Conservation (phyloP, 2,113 vertebrate genomes). For the Sinocyclocheilus maitianheensis region DNA sequence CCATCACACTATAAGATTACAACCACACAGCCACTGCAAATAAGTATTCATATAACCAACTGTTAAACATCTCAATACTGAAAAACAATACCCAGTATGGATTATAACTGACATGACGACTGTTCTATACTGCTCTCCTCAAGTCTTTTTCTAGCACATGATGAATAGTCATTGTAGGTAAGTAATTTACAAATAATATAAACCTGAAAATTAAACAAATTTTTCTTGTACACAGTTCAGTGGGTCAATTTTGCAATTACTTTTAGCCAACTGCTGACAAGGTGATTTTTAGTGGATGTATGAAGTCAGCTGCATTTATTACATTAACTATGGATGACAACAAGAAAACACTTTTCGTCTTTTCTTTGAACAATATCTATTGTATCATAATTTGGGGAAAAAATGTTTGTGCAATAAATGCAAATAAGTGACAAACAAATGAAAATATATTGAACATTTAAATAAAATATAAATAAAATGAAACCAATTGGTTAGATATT, state of each 20-base stretch:
- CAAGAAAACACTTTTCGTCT: neutral
- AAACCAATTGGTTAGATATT: neutral
- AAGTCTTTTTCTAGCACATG: conserved; percentile 29
- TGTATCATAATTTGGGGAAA: neutral
- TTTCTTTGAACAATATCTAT: neutral
- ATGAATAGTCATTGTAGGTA: neutral
- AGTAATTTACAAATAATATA: neutral
- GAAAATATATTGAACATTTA: neutral
- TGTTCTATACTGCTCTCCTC: neutral
- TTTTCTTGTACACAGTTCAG: neutral
- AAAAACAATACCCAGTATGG: neutral
- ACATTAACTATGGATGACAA: neutral
- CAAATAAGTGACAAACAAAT: too few relatives aligned
- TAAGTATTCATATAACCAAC: neutral
- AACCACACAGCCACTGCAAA: neutral
- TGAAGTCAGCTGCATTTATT: neutral
- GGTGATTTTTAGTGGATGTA: neutral
- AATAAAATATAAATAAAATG: neutral
- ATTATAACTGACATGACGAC: neutral
- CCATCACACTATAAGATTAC: neutral
- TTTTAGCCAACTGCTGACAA: neutral
- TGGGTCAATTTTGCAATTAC: neutral
- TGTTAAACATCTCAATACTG: neutral
- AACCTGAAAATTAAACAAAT: neutral
- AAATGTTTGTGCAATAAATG: too few relatives aligned